These are phyloP conservation scores for Paradoxurus hermaphroditus DNA, from an alignment of 2,113 vertebrate species.

Conservation along the genomic window DNA sequence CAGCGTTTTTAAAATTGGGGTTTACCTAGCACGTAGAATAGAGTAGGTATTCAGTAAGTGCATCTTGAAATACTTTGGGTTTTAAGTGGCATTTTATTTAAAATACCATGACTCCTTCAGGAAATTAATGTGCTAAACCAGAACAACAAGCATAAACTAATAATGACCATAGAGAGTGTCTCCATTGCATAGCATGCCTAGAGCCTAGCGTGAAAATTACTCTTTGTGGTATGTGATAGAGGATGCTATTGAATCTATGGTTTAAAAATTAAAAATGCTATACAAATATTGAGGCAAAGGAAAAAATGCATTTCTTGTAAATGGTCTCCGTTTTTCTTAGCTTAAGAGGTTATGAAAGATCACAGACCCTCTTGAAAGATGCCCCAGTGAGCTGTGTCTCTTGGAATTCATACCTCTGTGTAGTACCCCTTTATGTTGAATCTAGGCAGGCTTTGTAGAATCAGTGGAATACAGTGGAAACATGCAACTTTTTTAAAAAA, in stretches of 20 bases:
- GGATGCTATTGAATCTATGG: neutral
- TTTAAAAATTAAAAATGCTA: neutral
- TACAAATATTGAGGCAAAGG: neutral
- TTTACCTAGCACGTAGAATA: neutral
- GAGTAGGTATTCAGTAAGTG: neutral
- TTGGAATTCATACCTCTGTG: neutral
- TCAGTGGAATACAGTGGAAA: neutral
- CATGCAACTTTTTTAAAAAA: neutral
- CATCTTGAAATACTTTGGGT: neutral
- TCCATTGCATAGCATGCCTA: neutral
- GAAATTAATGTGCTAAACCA: neutral
- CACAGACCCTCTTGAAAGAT: neutral
- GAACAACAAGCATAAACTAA: neutral
- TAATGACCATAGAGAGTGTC: neutral
- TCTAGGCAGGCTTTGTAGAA: neutral
- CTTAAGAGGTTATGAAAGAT: neutral
- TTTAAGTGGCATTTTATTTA: neutral
- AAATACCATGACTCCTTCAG: neutral
- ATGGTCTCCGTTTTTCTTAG: neutral
- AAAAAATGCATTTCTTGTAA: neutral
- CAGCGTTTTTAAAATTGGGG: neutral
- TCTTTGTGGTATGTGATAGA: neutral
- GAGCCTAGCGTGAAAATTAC: neutral
- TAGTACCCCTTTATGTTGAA: neutral
- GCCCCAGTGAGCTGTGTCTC: neutral